Evolutionary conservation across 2,113 vertebrate genomes (phyloP).

Genomic region (Piprites chloris): DNA sequence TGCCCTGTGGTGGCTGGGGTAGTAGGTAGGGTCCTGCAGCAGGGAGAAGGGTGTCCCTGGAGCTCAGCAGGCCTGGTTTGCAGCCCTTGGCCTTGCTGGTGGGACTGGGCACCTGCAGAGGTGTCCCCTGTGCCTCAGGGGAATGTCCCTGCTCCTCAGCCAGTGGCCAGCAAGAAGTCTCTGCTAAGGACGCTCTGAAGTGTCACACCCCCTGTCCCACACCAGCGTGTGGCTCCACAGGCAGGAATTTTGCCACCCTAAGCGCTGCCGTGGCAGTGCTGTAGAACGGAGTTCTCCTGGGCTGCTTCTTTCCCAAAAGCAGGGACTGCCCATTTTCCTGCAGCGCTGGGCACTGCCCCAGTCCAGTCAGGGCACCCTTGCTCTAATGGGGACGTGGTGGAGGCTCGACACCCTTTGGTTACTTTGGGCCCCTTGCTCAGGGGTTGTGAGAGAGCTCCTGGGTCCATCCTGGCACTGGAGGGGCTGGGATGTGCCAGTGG

Average conservation of each 20-base stretch:
- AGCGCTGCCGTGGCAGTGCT: not conserved
- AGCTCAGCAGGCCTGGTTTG: not conserved
- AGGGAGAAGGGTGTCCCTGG: not conserved
- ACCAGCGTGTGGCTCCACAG: fast-evolving
- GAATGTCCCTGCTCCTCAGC: not conserved
- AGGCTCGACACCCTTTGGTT: not conserved
- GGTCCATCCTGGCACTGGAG: not conserved
- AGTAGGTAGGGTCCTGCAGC: not conserved
- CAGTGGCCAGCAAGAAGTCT: not conserved
- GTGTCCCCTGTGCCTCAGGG: not conserved
- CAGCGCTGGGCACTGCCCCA: not conserved
- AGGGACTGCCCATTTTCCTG: not conserved
- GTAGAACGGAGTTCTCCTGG: not conserved
- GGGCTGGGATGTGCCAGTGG: not conserved
- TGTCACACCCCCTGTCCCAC: not conserved
- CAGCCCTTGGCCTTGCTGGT: not conserved
- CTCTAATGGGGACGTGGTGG: not conserved
- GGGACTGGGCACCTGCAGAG: not conserved
- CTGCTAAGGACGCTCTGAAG: not conserved
- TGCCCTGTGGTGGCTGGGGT: not conserved
- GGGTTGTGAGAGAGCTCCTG: not conserved
- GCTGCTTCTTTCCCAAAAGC: not conserved
- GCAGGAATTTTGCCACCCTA: not conserved
- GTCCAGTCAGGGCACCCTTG: fast-evolving
- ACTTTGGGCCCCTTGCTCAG: not conserved